Percentiles rank a stretch among this genome's conserved stretches.
Evolutionary conservation across 2,113 vertebrate species (phyloP).

Genomic region (Poecile atricapillus): DNA sequence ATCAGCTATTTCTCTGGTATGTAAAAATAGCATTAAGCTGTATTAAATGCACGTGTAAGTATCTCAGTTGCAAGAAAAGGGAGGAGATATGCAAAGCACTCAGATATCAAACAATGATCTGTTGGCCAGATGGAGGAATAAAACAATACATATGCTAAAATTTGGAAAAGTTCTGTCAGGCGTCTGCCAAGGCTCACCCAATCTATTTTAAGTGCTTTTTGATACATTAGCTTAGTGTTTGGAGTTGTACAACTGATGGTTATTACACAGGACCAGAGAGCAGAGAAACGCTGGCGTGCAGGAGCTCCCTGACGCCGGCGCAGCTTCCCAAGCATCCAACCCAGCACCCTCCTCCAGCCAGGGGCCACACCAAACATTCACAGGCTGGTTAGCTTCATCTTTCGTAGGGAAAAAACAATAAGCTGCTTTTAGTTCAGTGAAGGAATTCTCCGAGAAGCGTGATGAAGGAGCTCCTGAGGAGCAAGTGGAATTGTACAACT

Average conservation of each 20-base stretch:
- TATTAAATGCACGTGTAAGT: conserved; percentile 65
- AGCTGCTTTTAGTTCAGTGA: neutral
- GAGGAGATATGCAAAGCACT: conserved; percentile 70
- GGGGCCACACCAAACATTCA: neutral
- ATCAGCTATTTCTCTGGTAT: conserved; percentile 57
- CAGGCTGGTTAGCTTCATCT: neutral
- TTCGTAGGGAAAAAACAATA: neutral
- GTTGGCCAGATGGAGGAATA: conserved; percentile 73
- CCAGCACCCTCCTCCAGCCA: neutral
- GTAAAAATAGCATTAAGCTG: conserved; percentile 64
- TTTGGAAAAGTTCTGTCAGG: conserved; percentile 62
- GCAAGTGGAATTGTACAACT: neutral
- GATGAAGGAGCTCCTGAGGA: conserved; percentile 41
- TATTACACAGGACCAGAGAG: conserved; percentile 75
- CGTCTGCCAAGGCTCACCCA: conserved; percentile 71
- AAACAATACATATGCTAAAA: conserved; percentile 75
- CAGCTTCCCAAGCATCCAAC: neutral
- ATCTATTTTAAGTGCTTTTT: conserved; percentile 78
- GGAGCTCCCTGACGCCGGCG: conserved; percentile 8
- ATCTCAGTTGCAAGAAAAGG: conserved; percentile 67
- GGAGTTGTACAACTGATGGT: conserved; percentile 64
- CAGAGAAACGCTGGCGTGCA: conserved; percentile 62
- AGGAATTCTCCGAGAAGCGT: neutral
- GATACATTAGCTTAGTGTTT: conserved; percentile 81
- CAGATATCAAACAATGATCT: conserved; percentile 68